Evolutionary conservation across 2,888 invertebrate species (phyloP).

Genomic region (Notocelia uddmanniana): DNA sequence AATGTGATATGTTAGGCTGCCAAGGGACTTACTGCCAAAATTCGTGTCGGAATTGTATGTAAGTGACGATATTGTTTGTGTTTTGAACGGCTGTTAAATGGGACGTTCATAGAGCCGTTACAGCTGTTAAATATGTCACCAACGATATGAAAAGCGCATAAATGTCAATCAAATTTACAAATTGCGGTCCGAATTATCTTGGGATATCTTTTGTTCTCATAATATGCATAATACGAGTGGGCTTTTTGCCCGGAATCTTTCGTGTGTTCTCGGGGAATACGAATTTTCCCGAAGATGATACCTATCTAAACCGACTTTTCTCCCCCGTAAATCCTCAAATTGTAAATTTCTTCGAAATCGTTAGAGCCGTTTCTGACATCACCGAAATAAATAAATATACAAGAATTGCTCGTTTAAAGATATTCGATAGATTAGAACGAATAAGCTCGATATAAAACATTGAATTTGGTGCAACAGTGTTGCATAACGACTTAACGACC

Average conservation of each 20-base stretch:
- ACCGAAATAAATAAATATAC: too few species aligned
- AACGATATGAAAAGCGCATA: slow-evolving; percentile 56
- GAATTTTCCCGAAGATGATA: too few species aligned
- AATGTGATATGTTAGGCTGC: slow-evolving; percentile 54
- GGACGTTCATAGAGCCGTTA: slow-evolving; percentile 49
- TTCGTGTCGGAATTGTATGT: slow-evolving; percentile 59
- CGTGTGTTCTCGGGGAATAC: too few species aligned
- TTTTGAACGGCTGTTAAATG: slow-evolving; percentile 26
- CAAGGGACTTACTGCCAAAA: slow-evolving; percentile 73
- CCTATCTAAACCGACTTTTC: too few species aligned
- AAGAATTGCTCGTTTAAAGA: too few species aligned
- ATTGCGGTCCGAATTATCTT: slow-evolving; percentile 5
- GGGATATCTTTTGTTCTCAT: background rate
- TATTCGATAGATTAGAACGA: background rate
- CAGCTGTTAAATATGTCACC: slow-evolving; percentile 49
- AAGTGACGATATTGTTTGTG: slow-evolving; percentile 56
- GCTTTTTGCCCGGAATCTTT: too few species aligned
- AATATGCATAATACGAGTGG: too few species aligned
- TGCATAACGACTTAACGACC: too few species aligned
- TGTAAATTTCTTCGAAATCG: too few species aligned
- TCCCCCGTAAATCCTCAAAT: too few species aligned
- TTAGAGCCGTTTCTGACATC: too few species aligned
- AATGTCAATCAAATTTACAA: slow-evolving; percentile 60
- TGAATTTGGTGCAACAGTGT: background rate
- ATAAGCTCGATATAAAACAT: background rate